These are phyloP conservation scores for Callimorpha dominula DNA, from an alignment of 2,888 invertebrate genomes.

Conservation along the genomic window DNA sequence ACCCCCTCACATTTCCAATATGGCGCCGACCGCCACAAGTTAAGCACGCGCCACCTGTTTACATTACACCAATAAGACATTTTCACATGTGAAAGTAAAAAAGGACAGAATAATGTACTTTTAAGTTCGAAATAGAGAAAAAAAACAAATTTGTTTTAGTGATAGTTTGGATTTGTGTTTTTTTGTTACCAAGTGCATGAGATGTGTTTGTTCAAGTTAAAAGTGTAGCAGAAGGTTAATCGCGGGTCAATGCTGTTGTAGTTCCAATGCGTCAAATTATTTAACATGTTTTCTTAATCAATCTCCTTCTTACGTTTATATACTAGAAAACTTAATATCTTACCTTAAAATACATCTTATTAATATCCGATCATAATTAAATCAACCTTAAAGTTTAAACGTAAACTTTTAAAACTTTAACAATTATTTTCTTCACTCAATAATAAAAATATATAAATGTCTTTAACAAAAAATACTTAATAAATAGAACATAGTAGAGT, in stretches of 20 bases:
- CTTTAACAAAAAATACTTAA: background rate
- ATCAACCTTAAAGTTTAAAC: background rate
- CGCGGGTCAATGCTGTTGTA: constrained; percentile 63
- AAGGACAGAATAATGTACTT: constrained; percentile 4
- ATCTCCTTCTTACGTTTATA: constrained; percentile 21
- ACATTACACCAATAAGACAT: constrained; percentile 51
- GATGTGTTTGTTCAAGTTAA: constrained; percentile 67
- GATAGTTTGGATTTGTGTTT: constrained; percentile 34
- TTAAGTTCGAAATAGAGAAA: constrained; percentile 13
- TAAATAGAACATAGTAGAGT: no score
- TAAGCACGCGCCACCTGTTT: constrained; percentile 79
- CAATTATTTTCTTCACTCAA: background rate
- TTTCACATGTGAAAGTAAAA: constrained; percentile 29
- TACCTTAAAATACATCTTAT: background rate
- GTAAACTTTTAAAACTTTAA: background rate
- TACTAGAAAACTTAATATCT: background rate
- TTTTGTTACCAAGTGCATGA: constrained; percentile 68
- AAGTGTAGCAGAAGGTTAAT: constrained; percentile 56
- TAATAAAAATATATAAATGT: background rate
- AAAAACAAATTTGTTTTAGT: constrained; percentile 28
- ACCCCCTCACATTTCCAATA: constrained; percentile 79
- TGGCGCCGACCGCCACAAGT: constrained; percentile 82
- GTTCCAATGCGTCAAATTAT: constrained; percentile 56
- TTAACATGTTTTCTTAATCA: constrained; percentile 26
- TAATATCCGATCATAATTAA: background rate